Evolutionary conservation across 2,797 vertebrate genomes (phyloP), one percentile per base, ranked within the genome.

Genomic region (Xenops minutus): DNA sequence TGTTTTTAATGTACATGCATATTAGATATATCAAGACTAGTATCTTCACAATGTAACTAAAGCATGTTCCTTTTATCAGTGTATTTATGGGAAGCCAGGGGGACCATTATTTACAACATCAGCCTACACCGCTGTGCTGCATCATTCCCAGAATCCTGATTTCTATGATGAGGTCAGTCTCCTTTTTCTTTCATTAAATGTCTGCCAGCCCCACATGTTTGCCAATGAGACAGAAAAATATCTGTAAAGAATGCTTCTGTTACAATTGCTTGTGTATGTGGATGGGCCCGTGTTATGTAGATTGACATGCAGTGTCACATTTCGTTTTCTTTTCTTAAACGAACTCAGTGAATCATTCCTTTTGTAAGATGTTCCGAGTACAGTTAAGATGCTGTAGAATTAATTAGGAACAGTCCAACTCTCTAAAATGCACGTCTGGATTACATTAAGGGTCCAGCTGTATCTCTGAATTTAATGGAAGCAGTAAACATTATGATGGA

Each of bases 101-200:
- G 98, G 98, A 64, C 97, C 99, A 6, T 97, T 99, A 72, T 99
- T 99, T 95, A 99, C 98, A 96, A 98, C 98, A 2, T 95, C 98
- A 36, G 98, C 99, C 88, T 99, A 98, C 87, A 99, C 99, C 32
- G 98, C 98, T 22, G 99, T 99, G 55, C 98, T 99, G 12, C 99
- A 99, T 96, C 99, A 99, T 95, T 99, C 98, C 36, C 99, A 99
- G 98, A 99, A 99, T 95, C 99, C 99, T 0, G 99, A 99, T 98
- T 99, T 99, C 97, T 99, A 98, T 8, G 99, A 99, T 64, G 99
- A 99, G 99, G 99, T 99, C 93, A 97, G 98, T 89, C 17, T 66
- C 17, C 61, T 84, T 74, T 76, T 83, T 69, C 32, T 36, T 48
- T 84, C 39, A 19, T 71, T 89, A 62, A 39, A 22, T 44, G 13